phyloP scores from a whole-genome alignment of 2,113 vertebrate genomes.

The Oxyura jamaicensis region DNA sequence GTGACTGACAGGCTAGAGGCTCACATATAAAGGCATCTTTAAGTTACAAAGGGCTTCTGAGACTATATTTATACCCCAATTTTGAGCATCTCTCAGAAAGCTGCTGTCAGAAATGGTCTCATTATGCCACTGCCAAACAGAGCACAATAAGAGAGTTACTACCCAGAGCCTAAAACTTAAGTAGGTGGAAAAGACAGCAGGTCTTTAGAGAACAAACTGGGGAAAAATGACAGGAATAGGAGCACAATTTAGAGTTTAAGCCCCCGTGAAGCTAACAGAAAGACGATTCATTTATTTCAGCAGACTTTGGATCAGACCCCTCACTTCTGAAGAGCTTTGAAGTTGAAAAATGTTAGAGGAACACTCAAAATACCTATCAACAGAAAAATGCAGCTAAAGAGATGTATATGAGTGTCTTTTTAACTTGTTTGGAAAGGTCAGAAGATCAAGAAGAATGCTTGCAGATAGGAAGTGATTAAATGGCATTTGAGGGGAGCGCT shows the following conservation, averaged over 20 bases:
- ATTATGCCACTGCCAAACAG: not conserved
- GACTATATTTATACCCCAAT: not conserved
- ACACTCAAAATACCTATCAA: conserved; percentile 13
- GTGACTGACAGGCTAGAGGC: not conserved
- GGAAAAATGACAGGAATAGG: not conserved
- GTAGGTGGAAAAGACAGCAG: not conserved
- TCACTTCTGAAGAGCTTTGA: conserved; percentile 48
- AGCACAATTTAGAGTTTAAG: not conserved
- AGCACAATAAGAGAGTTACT: not conserved
- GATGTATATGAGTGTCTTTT: not conserved
- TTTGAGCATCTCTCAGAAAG: not conserved
- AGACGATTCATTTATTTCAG: conserved; percentile 12
- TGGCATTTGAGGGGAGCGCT: conserved; percentile 2
- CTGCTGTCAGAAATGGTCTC: not conserved
- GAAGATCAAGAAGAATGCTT: conserved; percentile 16
- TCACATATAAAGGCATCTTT: not conserved
- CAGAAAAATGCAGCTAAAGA: conserved; percentile 17
- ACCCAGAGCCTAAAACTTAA: not conserved
- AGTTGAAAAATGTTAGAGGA: conserved; percentile 31
- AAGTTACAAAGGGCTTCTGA: not conserved
- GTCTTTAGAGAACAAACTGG: not conserved
- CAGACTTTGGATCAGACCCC: not conserved
- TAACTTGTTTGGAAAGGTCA: conserved; percentile 41
- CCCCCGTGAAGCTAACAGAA: not conserved
- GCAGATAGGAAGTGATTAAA: conserved; percentile 7